Base-by-base conservation (phyloP, 2,797 vertebrate species). In the Hyperoplus lanceolatus region DNA sequence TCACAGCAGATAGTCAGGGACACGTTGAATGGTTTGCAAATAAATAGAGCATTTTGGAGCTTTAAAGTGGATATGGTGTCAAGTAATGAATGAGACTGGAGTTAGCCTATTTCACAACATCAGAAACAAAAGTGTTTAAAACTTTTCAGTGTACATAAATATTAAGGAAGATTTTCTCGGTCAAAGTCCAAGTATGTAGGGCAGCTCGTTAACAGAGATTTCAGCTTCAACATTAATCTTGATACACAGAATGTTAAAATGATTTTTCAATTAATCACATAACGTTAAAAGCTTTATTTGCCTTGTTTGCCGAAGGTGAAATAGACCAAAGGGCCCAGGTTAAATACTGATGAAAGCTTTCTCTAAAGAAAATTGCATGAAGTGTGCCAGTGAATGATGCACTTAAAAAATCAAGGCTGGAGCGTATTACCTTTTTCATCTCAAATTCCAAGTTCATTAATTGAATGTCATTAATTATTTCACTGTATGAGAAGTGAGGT, bases 371-470 rank as follows among this genome's bases (percentile, higher is more conserved):
- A 76, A 78, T 48, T 46, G 70, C 18, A 42, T 69, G 16, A n/a
- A 84, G 63, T 41, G n/a, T 51, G 51, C 5, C 11, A 29, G 39
- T 82, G 89, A 84, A 79, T 72, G 70, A 79, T 77, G 80, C 87
- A 85, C 83, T 92, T 84, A 85, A 78, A 84, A 75, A 79, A 75
- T 70, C 90, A 90, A 91, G 88, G 87, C 56, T 83, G 48, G 38
- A 15, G 55, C 60, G 63, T 89, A 79, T 84, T 77, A 73, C 85
- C 58, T 68, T 78, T 83, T 49, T 86, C 49, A 85, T 88, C 75
- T 73, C 48, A 81, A 75, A 88, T 77, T 90, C 81, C 70, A 75
- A 81, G 84, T 76, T 89, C 91, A 92, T 91, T 83, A 89, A 89
- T 90, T 68, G 83, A 84, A 93, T 29, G 82, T 75, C 80, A 84